phyloP scores from a whole-genome alignment of 1,140 invertebrate species.

The Matsumurasca onukii region DNA sequence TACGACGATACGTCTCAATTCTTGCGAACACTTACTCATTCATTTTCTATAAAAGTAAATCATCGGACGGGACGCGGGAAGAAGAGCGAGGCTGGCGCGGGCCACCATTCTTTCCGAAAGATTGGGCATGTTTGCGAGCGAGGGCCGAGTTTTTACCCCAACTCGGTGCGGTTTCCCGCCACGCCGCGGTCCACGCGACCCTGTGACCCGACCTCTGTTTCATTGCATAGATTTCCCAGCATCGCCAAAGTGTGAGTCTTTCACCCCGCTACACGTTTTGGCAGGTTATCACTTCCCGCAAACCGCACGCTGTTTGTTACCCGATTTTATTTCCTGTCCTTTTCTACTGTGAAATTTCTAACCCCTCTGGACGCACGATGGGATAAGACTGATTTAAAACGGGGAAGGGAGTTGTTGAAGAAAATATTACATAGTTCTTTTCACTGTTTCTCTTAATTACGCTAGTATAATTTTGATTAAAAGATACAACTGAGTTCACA shows the following conservation, averaged over 20 bases:
- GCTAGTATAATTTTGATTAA: not conserved
- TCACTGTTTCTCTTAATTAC: not conserved
- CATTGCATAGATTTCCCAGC: constrained; percentile 14
- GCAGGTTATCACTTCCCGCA: too few relatives aligned
- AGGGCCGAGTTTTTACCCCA: constrained; percentile 5
- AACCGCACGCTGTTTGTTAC: too few relatives aligned
- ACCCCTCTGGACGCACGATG: too few relatives aligned
- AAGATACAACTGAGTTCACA: not conserved
- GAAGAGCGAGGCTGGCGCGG: not conserved
- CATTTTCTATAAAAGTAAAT: constrained; percentile 28
- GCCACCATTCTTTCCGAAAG: constrained; percentile 26
- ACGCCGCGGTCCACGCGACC: not conserved
- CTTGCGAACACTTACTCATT: constrained; percentile 22
- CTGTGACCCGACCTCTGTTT: constrained; percentile 8
- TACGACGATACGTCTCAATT: constrained; percentile 18
- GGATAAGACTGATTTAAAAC: too few relatives aligned
- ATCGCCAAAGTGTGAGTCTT: not conserved
- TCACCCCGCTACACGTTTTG: too few relatives aligned
- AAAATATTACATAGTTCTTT: too few relatives aligned
- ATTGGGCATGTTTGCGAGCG: constrained; percentile 26
- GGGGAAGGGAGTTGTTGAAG: too few relatives aligned
- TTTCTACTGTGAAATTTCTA: too few relatives aligned
- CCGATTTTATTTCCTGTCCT: too few relatives aligned
- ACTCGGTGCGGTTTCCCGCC: not conserved
- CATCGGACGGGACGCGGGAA: constrained; percentile 9